Evolutionary conservation across 1,140 invertebrate genomes (phyloP).

Genomic region (Lucilia sericata): DNA sequence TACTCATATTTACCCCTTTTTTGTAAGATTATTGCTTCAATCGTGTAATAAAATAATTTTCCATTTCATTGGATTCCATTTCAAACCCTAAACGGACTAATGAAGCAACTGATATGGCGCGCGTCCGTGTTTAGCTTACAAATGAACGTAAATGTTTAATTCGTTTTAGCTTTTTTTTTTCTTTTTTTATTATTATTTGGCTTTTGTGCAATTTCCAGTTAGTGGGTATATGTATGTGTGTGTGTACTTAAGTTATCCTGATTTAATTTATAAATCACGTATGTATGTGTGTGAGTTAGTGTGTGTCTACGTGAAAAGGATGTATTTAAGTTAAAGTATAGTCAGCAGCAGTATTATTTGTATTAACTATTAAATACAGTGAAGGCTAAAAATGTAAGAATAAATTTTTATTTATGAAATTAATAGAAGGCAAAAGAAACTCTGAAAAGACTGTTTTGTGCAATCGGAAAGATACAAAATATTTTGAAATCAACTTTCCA

Average conservation of each 20-base stretch:
- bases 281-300: not conserved
- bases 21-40: not conserved
- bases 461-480: too few species aligned
- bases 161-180: constrained; percentile 15
- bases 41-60: constrained; percentile 39
- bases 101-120: constrained; percentile 30
- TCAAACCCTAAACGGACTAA: not conserved
- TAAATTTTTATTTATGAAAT: too few species aligned
- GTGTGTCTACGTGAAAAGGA: not conserved
- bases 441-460: too few species aligned
- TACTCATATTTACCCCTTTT: not conserved
- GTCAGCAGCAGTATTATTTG: not conserved
- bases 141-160: constrained; percentile 42
- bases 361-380: not conserved
- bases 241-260: not conserved
- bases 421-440: too few species aligned
- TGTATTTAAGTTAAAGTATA: not conserved
- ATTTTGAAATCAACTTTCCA: too few species aligned
- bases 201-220: too few species aligned
- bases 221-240: not conserved
- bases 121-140: constrained; percentile 40
- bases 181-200: too few species aligned
- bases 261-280: constrained; percentile 25
- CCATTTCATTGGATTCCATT: constrained; percentile 36
- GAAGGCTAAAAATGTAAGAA: not conserved